A percentile compares a stretch with the other conserved stretches of the same genome.
phyloP scores from a whole-genome alignment of 2,113 vertebrate genomes.

The Ia io region DNA sequence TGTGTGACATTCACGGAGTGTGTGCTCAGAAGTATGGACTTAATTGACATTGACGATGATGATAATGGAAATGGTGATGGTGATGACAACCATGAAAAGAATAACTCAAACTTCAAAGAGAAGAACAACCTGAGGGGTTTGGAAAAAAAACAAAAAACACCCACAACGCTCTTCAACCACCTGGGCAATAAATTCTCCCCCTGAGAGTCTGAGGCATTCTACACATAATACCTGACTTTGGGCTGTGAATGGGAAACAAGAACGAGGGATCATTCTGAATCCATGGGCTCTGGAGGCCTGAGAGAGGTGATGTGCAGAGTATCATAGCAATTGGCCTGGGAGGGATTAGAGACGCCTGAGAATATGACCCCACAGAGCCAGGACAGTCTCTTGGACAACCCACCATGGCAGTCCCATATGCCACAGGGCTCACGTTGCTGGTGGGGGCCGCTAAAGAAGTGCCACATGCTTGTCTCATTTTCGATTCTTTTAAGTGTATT shows the following conservation, averaged over 20 bases:
- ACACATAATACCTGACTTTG: not conserved
- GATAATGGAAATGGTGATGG: not conserved
- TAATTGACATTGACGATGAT: not conserved
- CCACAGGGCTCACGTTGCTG: not conserved
- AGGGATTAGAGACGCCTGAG: not conserved
- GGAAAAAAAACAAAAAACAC: not conserved
- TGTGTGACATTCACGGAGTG: fast-evolving
- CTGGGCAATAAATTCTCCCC: not conserved
- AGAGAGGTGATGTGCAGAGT: not conserved
- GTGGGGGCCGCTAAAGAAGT: not conserved
- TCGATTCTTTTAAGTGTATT: too few species aligned
- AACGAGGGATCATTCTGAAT: not conserved
- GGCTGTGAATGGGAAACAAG: not conserved
- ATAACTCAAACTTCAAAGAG: not conserved
- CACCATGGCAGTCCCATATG: fast-evolving
- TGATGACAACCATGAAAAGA: not conserved
- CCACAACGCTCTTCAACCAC: not conserved
- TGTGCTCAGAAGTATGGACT: not conserved
- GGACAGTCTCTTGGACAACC: too few species aligned
- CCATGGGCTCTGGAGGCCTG: not conserved
- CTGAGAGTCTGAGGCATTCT: not conserved
- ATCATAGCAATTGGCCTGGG: not conserved
- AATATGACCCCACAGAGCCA: too few species aligned
- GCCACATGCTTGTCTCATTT: too few species aligned
- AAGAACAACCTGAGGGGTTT: not conserved